Evolutionary conservation across 2,888 invertebrate genomes (phyloP), one percentile per base, ranked within the genome.

Genomic region (Resseliella maxima): DNA sequence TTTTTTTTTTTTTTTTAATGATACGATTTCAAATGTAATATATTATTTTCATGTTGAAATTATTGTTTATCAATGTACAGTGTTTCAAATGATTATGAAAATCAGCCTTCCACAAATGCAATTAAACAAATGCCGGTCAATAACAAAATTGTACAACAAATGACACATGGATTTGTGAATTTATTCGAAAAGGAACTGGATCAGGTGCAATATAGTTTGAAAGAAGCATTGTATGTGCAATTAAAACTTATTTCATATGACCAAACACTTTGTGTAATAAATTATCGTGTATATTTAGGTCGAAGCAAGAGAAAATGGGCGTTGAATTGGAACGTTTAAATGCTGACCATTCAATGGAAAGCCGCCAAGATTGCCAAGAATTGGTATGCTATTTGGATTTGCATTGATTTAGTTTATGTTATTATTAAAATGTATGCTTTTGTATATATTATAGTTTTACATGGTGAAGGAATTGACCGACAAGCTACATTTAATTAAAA

Each of bases 101-200:
- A 72, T 72, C 31, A 72, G 12, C 72, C 72, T n/a, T 24, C 59
- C n/a, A n/a, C n/a, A 15, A 72, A 31, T 72, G 31, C 31, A 10
- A 72, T n/a, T 15, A 12, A 72, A 0, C 72, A 72, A 72, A 15
- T 18, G n/a, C 31, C 15, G 31, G 31, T 35, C 0, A 35, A 1
- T 72, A 35, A 72, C 15, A 72, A 72, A 35, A 31, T 35, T 31
- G 72, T 72, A 31, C 72, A 72, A 18, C 72, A 31, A 72, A 72
- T 72, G 72, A 72, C 72, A 72, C 72, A 72, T 31, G 72, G 72
- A 72, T 72, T 72, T 31, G 72, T 72, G 2, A 18, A 31, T 1
- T n/a, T 72, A 15, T 72, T 72, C 31, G 72, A 72, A 72, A 72
- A 72, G 35, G 72, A 72, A 72, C 72, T 72, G 35, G 72, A 72